Percentiles rank a stretch among this genome's conserved stretches.
Conservation (phyloP, 2,113 vertebrate species). For the Nyctereutes procyonoides region DNA sequence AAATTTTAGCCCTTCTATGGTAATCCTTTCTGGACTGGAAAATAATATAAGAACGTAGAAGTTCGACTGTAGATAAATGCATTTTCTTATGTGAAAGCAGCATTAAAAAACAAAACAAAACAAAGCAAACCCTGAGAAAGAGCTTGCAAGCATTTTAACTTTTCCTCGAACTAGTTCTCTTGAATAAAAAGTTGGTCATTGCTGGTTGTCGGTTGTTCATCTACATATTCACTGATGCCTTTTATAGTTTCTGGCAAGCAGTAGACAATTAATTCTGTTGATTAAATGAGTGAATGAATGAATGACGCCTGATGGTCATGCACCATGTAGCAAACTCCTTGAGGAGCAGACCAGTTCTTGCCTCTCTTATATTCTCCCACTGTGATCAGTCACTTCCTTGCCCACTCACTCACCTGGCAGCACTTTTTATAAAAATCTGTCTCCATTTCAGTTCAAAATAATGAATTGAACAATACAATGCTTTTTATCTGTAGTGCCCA, state of each 20-base stretch:
- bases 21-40: constrained; percentile 16
- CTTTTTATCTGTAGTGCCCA: background rate
- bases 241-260: background rate
- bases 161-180: background rate
- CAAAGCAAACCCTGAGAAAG: background rate
- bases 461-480: background rate
- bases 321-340: background rate
- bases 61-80: background rate
- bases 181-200: background rate
- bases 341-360: background rate
- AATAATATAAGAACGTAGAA: background rate
- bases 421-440: background rate
- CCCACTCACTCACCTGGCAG: background rate
- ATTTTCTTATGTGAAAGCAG: constrained; percentile 23
- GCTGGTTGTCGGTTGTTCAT: background rate
- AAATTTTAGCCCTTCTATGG: background rate
- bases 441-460: constrained; percentile 4
- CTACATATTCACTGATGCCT: background rate
- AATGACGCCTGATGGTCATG: background rate
- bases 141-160: background rate
- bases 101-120: background rate
- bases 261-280: background rate
- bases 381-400: background rate
- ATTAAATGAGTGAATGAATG: background rate
- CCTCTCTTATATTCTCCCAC: background rate